These are phyloP conservation scores for Camponotus vicinus DNA, from an alignment of 1,140 invertebrate species.

Conservation along the genomic window DNA sequence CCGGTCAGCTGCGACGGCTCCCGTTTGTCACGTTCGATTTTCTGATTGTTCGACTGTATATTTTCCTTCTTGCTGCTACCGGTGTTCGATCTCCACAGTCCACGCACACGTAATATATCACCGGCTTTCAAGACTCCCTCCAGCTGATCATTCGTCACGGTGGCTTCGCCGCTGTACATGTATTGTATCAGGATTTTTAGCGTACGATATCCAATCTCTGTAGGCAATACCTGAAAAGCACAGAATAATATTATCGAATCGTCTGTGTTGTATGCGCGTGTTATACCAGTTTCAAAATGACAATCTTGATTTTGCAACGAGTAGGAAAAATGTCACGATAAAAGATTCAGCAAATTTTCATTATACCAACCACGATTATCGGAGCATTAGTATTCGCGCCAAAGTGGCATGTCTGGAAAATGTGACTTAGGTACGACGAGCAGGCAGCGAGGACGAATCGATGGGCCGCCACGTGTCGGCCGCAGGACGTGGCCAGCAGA, in stretches of 20 bases:
- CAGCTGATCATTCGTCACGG: constrained; percentile 93
- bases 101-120: constrained; percentile 92
- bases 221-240: constrained; percentile 89
- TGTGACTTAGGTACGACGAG: constrained; percentile 88
- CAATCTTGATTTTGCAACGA: not conserved
- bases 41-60: constrained; percentile 83
- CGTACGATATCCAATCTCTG: constrained; percentile 92
- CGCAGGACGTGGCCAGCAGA: constrained; percentile 92
- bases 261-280: not conserved
- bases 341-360: not conserved
- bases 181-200: constrained; percentile 94
- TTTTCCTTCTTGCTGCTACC: constrained; percentile 87
- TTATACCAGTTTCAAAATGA: not conserved
- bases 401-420: constrained; percentile 86
- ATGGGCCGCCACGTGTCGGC: constrained; percentile 93
- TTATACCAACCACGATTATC: constrained; percentile 82
- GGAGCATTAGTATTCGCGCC: constrained; percentile 85
- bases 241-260: constrained; percentile 14
- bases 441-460: constrained; percentile 95
- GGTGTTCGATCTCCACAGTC: constrained; percentile 88
- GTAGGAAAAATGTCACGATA: not conserved
- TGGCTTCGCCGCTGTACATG: constrained; percentile 95
- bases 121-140: constrained; percentile 92
- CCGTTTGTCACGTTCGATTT: constrained; percentile 79
- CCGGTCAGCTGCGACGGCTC: constrained; percentile 80